Percentiles rank a stretch among this genome's conserved stretches.
Evolutionary conservation across 1,140 invertebrate genomes (phyloP).

Genomic region (Drosophila tsacasi): DNA sequence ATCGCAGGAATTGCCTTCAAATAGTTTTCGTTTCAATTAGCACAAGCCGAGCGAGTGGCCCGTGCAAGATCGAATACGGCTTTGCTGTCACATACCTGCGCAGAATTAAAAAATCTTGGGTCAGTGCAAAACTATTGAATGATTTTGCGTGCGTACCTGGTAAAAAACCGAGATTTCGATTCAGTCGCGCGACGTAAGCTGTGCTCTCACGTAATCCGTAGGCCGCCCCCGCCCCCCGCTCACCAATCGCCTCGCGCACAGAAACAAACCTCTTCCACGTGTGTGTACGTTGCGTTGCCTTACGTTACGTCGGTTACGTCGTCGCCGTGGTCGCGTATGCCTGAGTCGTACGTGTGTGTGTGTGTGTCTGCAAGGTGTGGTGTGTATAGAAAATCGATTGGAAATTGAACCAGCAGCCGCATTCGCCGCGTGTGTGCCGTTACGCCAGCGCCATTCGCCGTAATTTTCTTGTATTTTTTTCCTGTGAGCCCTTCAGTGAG

Average conservation of each 20-base stretch:
- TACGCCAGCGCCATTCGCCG: slow-evolving; percentile 53
- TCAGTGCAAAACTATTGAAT: too few species aligned
- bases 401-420: slow-evolving; percentile 61
- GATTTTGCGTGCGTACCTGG: slow-evolving; percentile 17
- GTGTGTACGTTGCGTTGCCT: slow-evolving; percentile 41
- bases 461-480: slow-evolving; percentile 54
- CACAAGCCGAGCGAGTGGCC: not conserved
- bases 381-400: slow-evolving; percentile 80
- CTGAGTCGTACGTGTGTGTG: slow-evolving; percentile 13
- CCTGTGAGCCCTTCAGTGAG: slow-evolving; percentile 36
- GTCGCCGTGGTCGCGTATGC: slow-evolving; percentile 24
- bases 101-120: too few species aligned
- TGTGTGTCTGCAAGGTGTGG: slow-evolving; percentile 69
- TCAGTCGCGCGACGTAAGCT: slow-evolving; percentile 11
- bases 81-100: slow-evolving; percentile 5
- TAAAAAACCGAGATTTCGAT: slow-evolving; percentile 8
- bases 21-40: slow-evolving; percentile 3
- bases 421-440: slow-evolving; percentile 46
- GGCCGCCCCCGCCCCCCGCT: slow-evolving; percentile 12
- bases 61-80: slow-evolving; percentile 1
- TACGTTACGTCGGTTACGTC: slow-evolving; percentile 46
- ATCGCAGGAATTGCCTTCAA: not conserved
- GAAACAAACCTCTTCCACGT: slow-evolving; percentile 18
- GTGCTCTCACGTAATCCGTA: slow-evolving; percentile 32
- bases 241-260: not conserved